These are phyloP conservation scores for Perognathus longimembris DNA, from an alignment of 2,113 vertebrate genomes.

Conservation along the genomic window DNA sequence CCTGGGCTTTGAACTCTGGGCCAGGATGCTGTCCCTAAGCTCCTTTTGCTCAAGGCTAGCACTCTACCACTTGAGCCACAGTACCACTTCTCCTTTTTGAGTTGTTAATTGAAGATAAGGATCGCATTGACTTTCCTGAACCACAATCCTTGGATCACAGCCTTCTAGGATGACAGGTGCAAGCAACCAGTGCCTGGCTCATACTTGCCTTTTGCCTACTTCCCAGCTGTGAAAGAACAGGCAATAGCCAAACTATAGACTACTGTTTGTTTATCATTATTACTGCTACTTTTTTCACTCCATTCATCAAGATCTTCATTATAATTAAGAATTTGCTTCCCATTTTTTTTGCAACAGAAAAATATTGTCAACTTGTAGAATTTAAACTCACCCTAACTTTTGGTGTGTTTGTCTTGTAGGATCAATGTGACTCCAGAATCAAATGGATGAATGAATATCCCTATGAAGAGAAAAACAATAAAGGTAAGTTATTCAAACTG, in stretches of 20 bases:
- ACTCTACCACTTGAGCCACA: too few species aligned
- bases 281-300: neutral
- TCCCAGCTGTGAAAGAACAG: neutral
- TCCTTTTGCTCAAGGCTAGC: too few species aligned
- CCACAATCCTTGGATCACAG: too few species aligned
- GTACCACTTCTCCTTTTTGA: too few species aligned
- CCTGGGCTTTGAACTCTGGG: too few species aligned
- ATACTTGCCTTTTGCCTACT: neutral
- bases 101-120: too few species aligned
- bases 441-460: conserved; percentile 86
- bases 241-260: neutral
- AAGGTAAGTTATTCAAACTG: conserved; percentile 82
- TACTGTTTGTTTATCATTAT: neutral
- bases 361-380: neutral
- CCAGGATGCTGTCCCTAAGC: too few species aligned
- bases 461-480: conserved; percentile 88
- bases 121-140: too few species aligned
- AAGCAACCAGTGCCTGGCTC: too few species aligned
- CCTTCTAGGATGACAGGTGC: too few species aligned
- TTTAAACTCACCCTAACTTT: conserved; percentile 3
- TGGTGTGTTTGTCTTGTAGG: conserved; percentile 78
- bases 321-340: neutral
- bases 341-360: fast-evolving
- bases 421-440: conserved; percentile 83
- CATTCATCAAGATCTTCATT: neutral